Base-by-base conservation (phyloP, 2,888 invertebrate genomes). In the Trypoxylon attenuatum region DNA sequence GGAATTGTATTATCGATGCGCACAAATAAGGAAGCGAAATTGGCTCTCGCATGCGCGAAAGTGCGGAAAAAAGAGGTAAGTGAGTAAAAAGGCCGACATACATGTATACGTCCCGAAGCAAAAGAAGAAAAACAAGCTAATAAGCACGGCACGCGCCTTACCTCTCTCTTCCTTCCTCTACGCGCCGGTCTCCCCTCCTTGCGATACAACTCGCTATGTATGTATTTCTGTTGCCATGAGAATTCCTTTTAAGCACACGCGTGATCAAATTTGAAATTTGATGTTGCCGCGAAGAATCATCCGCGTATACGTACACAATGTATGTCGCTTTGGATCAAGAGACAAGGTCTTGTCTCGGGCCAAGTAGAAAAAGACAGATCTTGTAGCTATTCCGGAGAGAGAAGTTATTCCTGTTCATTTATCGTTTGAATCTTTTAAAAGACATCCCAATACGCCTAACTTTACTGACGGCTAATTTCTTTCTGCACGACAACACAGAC, bases 71-170 rank as follows among this genome's bases (percentile, higher is more conserved):
- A 58, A 56, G 42, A 61, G 56, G 47, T 41, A 41, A 15, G 58
- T 33, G 46, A 59, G 55, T 47, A 57, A 63, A 55, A 64, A 55
- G 57, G 16, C 18, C 49, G 23, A 69, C 4, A 29, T 13, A 5
- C 33, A 13, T 64, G 57, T 57, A 63, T 64, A 69, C 59, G 59
- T 62, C 51, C n/a, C n/a, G n/a, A n/a, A 23, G 41, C 19, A 18
- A n/a, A 46, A 55, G 41, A 56, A 67, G 60, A 75, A 77, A 78
- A 76, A n/a, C n/a, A 81, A 79, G 79, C 78, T 80, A 81, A 79
- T 80, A 79, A 81, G 73, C 77, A 71, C 72, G 81, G 81, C 81
- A 81, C 81, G 81, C 81, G 81, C 77, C 74, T 69, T 69, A 62
- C 72, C 57, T 42, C 66, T 59, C 73, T 51, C 39, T 56, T 56